These are phyloP conservation scores for Eristalis tenax DNA, from an alignment of 2,888 invertebrate genomes.

Conservation along the genomic window DNA sequence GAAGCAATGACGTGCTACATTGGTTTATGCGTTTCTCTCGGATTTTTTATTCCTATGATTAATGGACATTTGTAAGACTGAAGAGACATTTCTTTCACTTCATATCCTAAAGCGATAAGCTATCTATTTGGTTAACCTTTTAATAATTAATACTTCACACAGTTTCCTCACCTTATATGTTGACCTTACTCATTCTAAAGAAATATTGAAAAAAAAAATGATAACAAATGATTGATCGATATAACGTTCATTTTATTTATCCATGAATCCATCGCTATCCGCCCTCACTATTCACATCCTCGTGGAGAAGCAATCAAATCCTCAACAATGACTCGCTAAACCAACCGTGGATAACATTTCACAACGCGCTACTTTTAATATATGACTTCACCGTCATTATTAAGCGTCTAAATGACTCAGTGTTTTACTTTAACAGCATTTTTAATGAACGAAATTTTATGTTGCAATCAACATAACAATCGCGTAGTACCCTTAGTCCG, in stretches of 20 bases:
- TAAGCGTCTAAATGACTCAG: constrained; percentile 53
- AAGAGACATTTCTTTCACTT: neutral
- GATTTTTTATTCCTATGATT: constrained; percentile 1
- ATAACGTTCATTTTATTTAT: neutral
- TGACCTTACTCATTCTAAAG: neutral
- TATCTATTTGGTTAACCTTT: neutral
- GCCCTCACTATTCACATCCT: neutral
- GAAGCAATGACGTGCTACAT: too few species aligned
- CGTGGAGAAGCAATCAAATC: neutral
- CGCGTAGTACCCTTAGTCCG: constrained; percentile 39
- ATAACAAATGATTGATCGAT: neutral
- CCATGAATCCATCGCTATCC: neutral
- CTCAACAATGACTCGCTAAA: neutral
- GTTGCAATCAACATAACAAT: constrained; percentile 69
- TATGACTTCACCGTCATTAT: constrained; percentile 52
- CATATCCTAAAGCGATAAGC: neutral
- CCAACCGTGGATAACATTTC: constrained; percentile 17
- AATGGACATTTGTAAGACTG: constrained; percentile 1
- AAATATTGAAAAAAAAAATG: neutral
- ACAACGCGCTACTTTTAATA: constrained; percentile 22
- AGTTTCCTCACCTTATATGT: neutral
- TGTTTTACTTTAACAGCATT: constrained; percentile 52
- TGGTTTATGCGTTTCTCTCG: too few species aligned
- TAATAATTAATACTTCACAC: neutral
- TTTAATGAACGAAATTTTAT: constrained; percentile 67